Conservation (phyloP, 2,113 vertebrate species). For the Eudyptes chrysolophus region DNA sequence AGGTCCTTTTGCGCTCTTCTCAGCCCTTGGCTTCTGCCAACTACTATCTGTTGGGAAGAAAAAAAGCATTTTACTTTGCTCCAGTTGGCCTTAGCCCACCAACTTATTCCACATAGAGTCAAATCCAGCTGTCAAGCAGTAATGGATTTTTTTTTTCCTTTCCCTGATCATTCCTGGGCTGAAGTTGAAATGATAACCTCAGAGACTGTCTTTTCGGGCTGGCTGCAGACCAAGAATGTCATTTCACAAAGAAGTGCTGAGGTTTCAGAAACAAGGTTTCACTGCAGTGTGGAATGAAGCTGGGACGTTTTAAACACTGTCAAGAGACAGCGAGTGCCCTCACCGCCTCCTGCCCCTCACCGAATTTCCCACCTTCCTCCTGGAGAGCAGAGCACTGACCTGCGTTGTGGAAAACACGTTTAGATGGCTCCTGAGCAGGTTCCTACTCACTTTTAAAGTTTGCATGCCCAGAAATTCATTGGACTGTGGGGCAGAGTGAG, state of each 20-base stretch:
- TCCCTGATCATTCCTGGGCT: neutral
- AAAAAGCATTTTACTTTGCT: neutral
- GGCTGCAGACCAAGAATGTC: slow-evolving; percentile 38
- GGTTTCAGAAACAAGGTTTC: slow-evolving; percentile 52
- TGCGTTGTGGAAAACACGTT: neutral
- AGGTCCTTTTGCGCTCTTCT: neutral
- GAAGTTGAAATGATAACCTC: slow-evolving; percentile 54
- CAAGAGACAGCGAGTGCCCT: neutral
- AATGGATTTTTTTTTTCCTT: neutral
- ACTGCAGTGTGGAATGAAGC: neutral
- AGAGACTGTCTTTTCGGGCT: neutral
- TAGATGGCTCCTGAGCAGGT: neutral
- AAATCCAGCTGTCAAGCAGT: slow-evolving; percentile 11
- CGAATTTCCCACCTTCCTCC: neutral
- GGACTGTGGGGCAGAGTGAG: neutral
- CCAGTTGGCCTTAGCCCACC: neutral
- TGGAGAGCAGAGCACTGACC: neutral
- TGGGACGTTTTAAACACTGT: neutral
- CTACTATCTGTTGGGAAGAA: neutral
- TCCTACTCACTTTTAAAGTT: neutral
- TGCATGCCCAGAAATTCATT: neutral
- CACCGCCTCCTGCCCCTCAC: neutral
- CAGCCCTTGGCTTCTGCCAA: neutral
- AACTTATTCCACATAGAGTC: neutral
- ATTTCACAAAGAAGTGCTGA: slow-evolving; percentile 51